phyloP scores from a whole-genome alignment of 1,140 invertebrate genomes.

The Coenobita brevimanus region DNA sequence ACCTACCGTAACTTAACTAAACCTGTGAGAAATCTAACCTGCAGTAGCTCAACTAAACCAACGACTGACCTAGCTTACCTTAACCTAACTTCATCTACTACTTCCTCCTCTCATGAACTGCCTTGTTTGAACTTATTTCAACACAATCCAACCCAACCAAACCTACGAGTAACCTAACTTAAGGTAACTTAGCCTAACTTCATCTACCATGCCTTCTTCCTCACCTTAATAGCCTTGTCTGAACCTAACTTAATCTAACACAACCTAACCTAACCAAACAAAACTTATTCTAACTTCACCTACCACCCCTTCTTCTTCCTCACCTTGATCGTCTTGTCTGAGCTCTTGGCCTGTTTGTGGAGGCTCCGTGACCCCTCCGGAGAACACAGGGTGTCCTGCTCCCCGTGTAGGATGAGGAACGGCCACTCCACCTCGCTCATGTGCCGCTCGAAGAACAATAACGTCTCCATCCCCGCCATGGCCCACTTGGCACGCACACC shows the following conservation, averaged over 20 bases:
- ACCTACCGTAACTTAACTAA: too few species aligned
- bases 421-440: slow-evolving; percentile 48
- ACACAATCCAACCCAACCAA: too few species aligned
- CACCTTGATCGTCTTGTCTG: slow-evolving; percentile 43
- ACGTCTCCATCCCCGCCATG: slow-evolving; percentile 19
- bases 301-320: not conserved
- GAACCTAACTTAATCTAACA: not conserved
- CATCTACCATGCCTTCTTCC: too few species aligned
- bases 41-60: too few species aligned
- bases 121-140: too few species aligned
- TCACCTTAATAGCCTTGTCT: not conserved
- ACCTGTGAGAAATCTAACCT: too few species aligned
- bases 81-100: too few species aligned
- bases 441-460: slow-evolving; percentile 34
- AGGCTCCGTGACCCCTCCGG: slow-evolving; percentile 28
- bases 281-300: not conserved
- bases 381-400: slow-evolving; percentile 23
- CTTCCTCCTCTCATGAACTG: too few species aligned
- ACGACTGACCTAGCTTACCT: too few species aligned
- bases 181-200: too few species aligned
- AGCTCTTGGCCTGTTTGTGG: slow-evolving; percentile 9
- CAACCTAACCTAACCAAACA: not conserved
- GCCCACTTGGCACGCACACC: slow-evolving; percentile 43
- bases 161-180: too few species aligned
- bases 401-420: slow-evolving; percentile 46